Percentiles rank a stretch among this genome's conserved stretches.
These are phyloP conservation scores for Paragorgia papillata DNA, from an alignment of 92 coral and sea anemone species.

Conservation along the genomic window DNA sequence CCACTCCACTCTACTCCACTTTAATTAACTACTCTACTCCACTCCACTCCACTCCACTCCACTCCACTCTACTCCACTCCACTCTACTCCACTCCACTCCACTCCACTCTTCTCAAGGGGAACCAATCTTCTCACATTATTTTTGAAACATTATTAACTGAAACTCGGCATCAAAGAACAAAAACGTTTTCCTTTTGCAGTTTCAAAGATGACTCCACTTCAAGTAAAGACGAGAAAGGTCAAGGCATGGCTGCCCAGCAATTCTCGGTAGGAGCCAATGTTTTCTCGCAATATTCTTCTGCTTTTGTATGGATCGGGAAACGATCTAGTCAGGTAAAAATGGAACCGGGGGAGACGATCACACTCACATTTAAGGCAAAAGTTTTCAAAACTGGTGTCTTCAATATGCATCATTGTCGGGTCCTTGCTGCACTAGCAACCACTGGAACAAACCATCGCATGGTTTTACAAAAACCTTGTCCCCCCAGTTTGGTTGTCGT, in stretches of 20 bases:
- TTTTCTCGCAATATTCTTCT: constrained; percentile 47
- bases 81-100: too few relatives aligned
- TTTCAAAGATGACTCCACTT: constrained; percentile 26
- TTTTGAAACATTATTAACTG: too few relatives aligned
- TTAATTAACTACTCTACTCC: too few relatives aligned
- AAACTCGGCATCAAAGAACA: too few relatives aligned
- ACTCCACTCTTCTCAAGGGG: too few relatives aligned
- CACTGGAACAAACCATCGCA: constrained; percentile 2
- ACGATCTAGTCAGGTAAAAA: constrained; percentile 71
- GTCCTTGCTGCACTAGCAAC: constrained; percentile 60
- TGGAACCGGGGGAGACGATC: constrained; percentile 64
- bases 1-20: too few relatives aligned
- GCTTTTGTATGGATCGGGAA: constrained; percentile 84
- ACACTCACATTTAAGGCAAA: constrained; percentile 68
- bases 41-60: too few relatives aligned
- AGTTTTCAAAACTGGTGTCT: constrained; percentile 85
- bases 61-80: too few relatives aligned
- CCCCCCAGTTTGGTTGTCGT: constrained; percentile 86
- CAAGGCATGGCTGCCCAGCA: constrained; percentile 13
- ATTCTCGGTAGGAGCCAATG: neutral
- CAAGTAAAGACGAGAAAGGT: constrained; percentile 30
- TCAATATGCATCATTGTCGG: constrained; percentile 76
- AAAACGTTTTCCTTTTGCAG: constrained; percentile 23
- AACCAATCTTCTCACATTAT: too few relatives aligned
- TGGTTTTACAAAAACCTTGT: constrained; percentile 75